A percentile compares a stretch with the other conserved stretches of the same genome.
Conservation (phyloP, 2,888 invertebrate species). For the Allacma fusca region DNA sequence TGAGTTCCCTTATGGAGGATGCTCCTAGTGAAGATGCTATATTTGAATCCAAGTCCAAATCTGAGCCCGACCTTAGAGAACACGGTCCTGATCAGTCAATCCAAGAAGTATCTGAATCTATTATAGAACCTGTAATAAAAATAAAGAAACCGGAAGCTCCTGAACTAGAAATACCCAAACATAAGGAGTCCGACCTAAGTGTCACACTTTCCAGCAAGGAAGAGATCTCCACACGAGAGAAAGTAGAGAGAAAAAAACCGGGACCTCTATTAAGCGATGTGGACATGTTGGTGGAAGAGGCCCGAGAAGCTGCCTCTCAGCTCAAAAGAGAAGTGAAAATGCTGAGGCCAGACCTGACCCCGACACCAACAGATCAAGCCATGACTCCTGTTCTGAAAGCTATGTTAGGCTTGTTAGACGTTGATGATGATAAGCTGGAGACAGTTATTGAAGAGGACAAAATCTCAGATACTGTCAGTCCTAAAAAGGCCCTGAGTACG, state of each 20-base stretch:
- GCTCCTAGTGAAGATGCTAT: not conserved
- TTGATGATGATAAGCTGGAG: conserved; percentile 60
- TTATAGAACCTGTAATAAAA: too few relatives aligned
- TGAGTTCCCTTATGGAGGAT: conserved; percentile 25
- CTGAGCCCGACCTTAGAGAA: not conserved
- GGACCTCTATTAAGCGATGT: conserved; percentile 62
- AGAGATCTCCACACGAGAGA: conserved; percentile 3
- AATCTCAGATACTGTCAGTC: conserved; percentile 42
- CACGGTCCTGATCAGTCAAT: not conserved
- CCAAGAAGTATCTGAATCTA: too few relatives aligned
- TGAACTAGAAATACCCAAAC: too few relatives aligned
- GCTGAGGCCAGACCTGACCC: conserved; percentile 59
- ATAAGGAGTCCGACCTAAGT: not conserved
- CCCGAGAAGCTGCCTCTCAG: conserved; percentile 66
- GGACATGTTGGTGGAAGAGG: conserved; percentile 68
- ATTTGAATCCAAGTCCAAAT: not conserved
- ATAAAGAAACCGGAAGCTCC: too few relatives aligned
- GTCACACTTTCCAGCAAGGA: not conserved
- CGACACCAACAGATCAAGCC: conserved; percentile 60
- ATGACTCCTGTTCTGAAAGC: conserved; percentile 60
- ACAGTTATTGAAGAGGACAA: conserved; percentile 56
- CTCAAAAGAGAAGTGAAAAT: conserved; percentile 60
- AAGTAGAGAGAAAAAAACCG: conserved; percentile 65
- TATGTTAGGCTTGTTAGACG: conserved; percentile 55
- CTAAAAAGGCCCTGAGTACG: conserved; percentile 22